Evolutionary conservation across 2,113 vertebrate genomes (phyloP), one percentile per base, ranked within the genome.

Genomic region (Aegotheles bennettii): DNA sequence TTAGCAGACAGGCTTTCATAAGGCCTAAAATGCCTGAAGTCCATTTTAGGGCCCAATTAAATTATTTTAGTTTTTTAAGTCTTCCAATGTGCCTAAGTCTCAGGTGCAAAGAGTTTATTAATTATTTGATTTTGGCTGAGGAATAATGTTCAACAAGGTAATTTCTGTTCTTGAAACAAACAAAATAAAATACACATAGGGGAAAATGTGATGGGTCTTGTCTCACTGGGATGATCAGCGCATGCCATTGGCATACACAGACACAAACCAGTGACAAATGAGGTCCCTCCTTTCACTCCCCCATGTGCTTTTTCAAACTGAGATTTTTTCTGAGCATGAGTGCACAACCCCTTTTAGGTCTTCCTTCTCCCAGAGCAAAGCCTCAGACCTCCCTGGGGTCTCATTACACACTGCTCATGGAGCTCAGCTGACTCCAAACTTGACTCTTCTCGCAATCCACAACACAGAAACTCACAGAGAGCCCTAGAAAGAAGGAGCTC

Each of bases 341-440:
- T 8, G 3, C 20, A 20, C 23, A 36, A 23, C 2, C 2, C 2
- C 8, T 36, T n/a, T 25, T 13, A 38, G 20, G 36, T 31, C 24
- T 4, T 82, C 13, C 38, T 59, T 45, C 5, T 48, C 28, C 12
- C 36, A 57, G 14, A 10, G 5, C 33, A 75, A 59, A 89, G 18
- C 14, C 17, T 71, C 31, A 28, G 20, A 36, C 26, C 15, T 42
- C 17, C 11, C 42, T 45, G 19, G 10, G 16, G 2, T 79, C 29
- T 47, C 18, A 35, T 6, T 33, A 17, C 14, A 38, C 0, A 0
- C 15, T 36, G 31, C 18, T 47, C 6, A 11, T 8, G 2, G 7
- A 65, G 24, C 26, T 68, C 53, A 64, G 35, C 40, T 33, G 36
- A 57, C n/a, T 48, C 40, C n/a, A 86, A 21, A 33, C 11, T 43